Conservation (phyloP, 2,888 invertebrate species). For the Baronia brevicornis region DNA sequence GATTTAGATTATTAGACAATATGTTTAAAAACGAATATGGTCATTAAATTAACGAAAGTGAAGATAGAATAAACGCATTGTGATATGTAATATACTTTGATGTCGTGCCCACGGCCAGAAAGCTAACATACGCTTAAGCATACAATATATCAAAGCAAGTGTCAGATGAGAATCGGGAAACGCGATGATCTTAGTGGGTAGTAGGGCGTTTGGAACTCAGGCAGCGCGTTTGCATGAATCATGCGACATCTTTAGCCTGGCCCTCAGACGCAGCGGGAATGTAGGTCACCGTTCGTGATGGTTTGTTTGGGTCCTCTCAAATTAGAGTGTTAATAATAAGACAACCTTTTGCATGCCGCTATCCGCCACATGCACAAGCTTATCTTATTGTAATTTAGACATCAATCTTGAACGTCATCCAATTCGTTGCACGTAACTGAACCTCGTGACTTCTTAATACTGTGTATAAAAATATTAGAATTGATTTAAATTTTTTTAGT, state of each 20-base stretch:
- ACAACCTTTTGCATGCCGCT: constrained; percentile 57
- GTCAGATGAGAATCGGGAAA: too few species aligned
- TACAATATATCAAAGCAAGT: too few species aligned
- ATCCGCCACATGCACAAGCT: constrained; percentile 26
- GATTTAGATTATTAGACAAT: too few species aligned
- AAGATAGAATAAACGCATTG: too few species aligned
- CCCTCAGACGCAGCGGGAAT: constrained; percentile 57
- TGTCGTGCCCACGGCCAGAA: too few species aligned
- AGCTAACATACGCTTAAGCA: too few species aligned
- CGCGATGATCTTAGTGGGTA: constrained; percentile 4
- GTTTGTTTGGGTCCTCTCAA: constrained; percentile 72
- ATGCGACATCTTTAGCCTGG: constrained; percentile 46
- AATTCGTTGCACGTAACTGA: constrained; percentile 32
- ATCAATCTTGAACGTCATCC: constrained; percentile 35
- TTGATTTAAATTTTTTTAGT: too few species aligned
- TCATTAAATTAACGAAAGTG: too few species aligned
- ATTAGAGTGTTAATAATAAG: constrained; percentile 69
- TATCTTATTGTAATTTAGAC: constrained; percentile 44
- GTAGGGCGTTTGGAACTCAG: constrained; percentile 19
- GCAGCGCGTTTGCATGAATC: constrained; percentile 50
- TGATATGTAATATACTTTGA: too few species aligned
- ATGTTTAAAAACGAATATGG: too few species aligned
- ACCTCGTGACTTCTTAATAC: too few species aligned
- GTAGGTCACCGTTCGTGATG: constrained; percentile 68
- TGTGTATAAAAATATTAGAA: too few species aligned